Conservation (phyloP, 2,888 invertebrate species). For the Eumerus sabulonum region DNA sequence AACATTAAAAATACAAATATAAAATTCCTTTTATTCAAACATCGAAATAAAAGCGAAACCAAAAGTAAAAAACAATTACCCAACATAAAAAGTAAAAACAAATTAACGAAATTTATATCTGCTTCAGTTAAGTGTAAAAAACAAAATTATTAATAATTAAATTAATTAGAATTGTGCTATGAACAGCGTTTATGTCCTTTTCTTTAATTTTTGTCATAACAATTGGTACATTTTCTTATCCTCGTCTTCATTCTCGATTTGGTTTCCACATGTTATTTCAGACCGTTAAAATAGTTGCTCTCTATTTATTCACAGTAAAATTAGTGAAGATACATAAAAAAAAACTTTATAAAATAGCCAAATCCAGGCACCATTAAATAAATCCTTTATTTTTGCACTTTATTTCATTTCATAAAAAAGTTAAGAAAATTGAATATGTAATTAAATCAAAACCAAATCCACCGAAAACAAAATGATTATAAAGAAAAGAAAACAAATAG, state of each 20-base stretch:
- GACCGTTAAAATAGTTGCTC: conserved; percentile 68
- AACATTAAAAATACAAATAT: conserved; percentile 22
- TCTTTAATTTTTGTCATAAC: conserved; percentile 31
- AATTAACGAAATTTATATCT: no score
- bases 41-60: conserved; percentile 22
- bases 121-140: no score
- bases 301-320: conserved; percentile 57
- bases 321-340: conserved; percentile 1
- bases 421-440: conserved; percentile 36
- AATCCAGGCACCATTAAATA: conserved; percentile 27
- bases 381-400: conserved; percentile 38
- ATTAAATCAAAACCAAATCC: conserved; percentile 65
- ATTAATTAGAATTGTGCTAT: no score
- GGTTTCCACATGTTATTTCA: conserved; percentile 36
- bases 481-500: conserved; percentile 37
- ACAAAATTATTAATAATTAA: conserved; percentile 36
- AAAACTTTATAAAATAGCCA: conserved; percentile 37
- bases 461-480: conserved; percentile 49
- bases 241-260: not conserved
- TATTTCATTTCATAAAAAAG: conserved; percentile 41
- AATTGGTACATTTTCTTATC: not conserved
- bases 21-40: conserved; percentile 31
- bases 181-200: not conserved
- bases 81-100: conserved; percentile 23
- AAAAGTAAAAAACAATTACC: conserved; percentile 32